Evolutionary conservation across 2,888 invertebrate species (phyloP).

Genomic region (Noctua comes): DNA sequence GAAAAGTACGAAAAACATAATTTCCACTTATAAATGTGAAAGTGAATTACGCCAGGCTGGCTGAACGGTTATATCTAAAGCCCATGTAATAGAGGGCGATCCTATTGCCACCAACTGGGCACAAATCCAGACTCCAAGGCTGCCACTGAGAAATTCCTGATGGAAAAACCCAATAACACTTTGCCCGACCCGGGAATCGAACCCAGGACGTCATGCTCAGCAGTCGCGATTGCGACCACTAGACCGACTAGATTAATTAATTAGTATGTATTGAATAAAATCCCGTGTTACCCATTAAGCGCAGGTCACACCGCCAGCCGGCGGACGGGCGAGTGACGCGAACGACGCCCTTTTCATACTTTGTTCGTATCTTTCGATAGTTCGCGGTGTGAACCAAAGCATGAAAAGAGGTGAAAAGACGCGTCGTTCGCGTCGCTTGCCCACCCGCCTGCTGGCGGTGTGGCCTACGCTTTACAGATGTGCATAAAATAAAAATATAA

Average conservation of each 20-base stretch:
- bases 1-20: too few relatives aligned
- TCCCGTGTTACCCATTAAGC: not conserved
- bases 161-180: not conserved
- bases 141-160: not conserved
- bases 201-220: not conserved
- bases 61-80: not conserved
- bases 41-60: too few relatives aligned
- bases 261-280: not conserved
- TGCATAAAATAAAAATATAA: not conserved
- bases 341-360: too few relatives aligned
- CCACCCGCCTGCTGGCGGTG: too few relatives aligned
- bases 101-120: not conserved
- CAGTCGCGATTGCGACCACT: not conserved
- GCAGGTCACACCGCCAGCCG: too few relatives aligned
- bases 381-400: too few relatives aligned
- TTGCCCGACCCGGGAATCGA: not conserved
- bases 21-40: too few relatives aligned
- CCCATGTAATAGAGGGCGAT: not conserved
- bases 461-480: too few relatives aligned
- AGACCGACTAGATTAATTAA: not conserved
- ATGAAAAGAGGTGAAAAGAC: too few relatives aligned
- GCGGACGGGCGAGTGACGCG: too few relatives aligned
- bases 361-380: too few relatives aligned
- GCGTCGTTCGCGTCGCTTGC: too few relatives aligned
- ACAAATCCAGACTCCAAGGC: not conserved